Evolutionary conservation across 2,113 vertebrate species (phyloP).

Genomic region (Hemibagrus wyckioides): DNA sequence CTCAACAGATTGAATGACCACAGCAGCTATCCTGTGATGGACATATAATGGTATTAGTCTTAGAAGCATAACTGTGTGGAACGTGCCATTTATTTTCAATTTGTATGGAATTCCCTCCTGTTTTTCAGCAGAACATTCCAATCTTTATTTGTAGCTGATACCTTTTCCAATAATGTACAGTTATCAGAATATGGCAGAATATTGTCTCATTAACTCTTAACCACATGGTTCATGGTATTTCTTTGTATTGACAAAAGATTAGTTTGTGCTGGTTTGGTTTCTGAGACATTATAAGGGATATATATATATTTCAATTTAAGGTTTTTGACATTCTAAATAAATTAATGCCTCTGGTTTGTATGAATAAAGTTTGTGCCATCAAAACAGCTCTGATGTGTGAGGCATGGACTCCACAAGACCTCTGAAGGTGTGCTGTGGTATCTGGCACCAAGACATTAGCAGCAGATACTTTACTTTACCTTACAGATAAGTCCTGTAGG

Average conservation of each 20-base stretch:
- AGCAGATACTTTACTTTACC: too few species aligned
- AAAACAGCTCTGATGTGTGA: too few species aligned
- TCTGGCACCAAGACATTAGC: too few species aligned
- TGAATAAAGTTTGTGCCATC: too few species aligned
- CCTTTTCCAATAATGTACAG: neutral
- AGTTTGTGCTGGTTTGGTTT: neutral
- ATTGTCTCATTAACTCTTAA: neutral
- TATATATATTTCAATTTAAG: neutral
- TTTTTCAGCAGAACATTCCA: neutral
- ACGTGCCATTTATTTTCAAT: slow-evolving; percentile 20
- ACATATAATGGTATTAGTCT: slow-evolving; percentile 51
- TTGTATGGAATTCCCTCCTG: neutral
- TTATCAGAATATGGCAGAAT: neutral
- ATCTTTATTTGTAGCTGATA: neutral
- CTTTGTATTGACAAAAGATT: neutral
- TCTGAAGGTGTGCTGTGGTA: too few species aligned
- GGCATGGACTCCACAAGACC: too few species aligned
- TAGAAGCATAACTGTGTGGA: slow-evolving; percentile 42
- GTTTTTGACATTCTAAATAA: neutral
- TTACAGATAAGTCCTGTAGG: too few species aligned
- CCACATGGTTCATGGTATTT: too few species aligned
- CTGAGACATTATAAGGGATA: neutral
- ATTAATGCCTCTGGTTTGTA: neutral
- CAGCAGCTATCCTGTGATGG: slow-evolving; percentile 36
- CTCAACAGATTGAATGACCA: slow-evolving; percentile 52